Conservation (phyloP, 2,797 vertebrate genomes). For the Pygocentrus nattereri region DNA sequence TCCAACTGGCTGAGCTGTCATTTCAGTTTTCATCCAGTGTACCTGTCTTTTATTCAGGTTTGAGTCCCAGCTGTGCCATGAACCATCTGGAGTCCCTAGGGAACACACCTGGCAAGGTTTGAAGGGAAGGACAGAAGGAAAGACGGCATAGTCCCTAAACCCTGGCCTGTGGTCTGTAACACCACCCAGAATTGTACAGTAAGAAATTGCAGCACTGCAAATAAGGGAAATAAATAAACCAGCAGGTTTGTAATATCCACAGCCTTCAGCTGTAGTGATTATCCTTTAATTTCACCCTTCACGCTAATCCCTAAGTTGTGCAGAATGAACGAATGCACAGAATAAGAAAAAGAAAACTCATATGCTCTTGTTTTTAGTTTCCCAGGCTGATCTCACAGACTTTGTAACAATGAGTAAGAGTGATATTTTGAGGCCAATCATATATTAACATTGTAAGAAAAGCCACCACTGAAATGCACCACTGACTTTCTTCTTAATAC, state of each 20-base stretch:
- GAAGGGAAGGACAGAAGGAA: not conserved
- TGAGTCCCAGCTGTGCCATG: not conserved
- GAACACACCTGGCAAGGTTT: not conserved
- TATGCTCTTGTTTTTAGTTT: too few relatives aligned
- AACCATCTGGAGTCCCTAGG: not conserved
- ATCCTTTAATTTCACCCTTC: not conserved
- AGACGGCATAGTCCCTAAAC: not conserved
- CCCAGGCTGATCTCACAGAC: too few relatives aligned
- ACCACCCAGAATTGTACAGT: too few relatives aligned
- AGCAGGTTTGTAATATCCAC: too few relatives aligned
- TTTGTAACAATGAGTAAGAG: too few relatives aligned
- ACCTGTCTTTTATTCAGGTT: not conserved
- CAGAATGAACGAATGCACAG: not conserved
- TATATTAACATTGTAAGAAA: too few relatives aligned
- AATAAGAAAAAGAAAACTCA: not conserved
- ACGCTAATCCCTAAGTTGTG: not conserved
- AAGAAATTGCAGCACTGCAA: too few relatives aligned
- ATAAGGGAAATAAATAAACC: too few relatives aligned
- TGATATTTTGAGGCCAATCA: too few relatives aligned
- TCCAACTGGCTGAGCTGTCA: not conserved
- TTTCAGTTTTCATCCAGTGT: not conserved
- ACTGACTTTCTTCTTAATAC: too few relatives aligned
- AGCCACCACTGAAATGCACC: too few relatives aligned
- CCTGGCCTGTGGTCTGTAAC: not conserved
- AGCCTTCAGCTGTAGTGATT: not conserved